Evolutionary conservation across 2,888 invertebrate species (phyloP).

Genomic region (Teleogryllus oceanicus): DNA sequence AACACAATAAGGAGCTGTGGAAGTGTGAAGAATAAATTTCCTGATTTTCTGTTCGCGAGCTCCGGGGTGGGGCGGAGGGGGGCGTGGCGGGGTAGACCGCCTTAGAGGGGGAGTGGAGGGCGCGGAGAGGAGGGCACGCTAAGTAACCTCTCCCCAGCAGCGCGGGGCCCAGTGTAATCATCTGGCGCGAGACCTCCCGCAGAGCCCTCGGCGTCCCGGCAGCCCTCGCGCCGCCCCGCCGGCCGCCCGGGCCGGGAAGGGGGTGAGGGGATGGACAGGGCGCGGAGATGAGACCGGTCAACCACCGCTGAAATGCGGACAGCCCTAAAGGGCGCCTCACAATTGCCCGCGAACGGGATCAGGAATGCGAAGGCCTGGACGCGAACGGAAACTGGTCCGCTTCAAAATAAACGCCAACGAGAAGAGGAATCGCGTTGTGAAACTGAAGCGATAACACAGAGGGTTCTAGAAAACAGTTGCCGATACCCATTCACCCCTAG

Average conservation of each 20-base stretch:
- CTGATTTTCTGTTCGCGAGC: slow-evolving; percentile 1
- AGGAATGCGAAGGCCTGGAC: too few species aligned
- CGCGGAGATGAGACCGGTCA: too few species aligned
- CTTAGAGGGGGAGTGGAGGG: background rate
- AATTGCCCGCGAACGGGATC: too few species aligned
- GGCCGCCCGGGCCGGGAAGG: background rate
- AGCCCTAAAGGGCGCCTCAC: too few species aligned
- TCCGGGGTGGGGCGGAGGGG: background rate
- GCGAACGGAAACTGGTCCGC: too few species aligned
- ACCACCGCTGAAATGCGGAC: too few species aligned
- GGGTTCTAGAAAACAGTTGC: too few species aligned
- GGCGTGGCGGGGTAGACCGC: background rate
- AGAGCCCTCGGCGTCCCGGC: background rate
- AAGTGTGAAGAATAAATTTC: slow-evolving; percentile 18
- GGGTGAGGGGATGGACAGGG: too few species aligned
- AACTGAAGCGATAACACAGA: too few species aligned
- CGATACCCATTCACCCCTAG: too few species aligned
- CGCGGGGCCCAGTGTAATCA: slow-evolving; percentile 5
- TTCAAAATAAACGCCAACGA: too few species aligned
- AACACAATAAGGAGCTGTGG: slow-evolving; percentile 18
- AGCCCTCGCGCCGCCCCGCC: background rate
- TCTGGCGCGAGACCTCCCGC: background rate
- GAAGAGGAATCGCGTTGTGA: too few species aligned
- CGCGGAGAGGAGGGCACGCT: background rate
- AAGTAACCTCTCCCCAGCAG: slow-evolving; percentile 4